Evolutionary conservation across 2,113 vertebrate species (phyloP), one percentile per base, ranked within the genome.

Genomic region (Salvelinus namaycush): DNA sequence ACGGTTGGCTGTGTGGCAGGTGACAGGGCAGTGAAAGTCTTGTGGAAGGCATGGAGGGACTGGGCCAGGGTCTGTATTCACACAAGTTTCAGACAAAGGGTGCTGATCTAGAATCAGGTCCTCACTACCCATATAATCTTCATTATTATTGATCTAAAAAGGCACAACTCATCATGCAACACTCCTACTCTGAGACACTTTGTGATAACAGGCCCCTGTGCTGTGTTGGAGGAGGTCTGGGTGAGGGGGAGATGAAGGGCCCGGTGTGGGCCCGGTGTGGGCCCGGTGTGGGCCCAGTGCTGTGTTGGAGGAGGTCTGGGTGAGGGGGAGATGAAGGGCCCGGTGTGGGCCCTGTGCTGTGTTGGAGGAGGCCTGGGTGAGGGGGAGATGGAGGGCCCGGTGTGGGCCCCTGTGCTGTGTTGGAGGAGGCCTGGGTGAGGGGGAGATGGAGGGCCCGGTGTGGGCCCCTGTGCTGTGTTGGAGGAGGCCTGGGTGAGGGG

Each of bases 331-430:
- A 29, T 69, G 13, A 20, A 24, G 68, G 31, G 31, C 31, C 31
- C 31, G 5, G 8, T 75, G 65, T 78, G 74, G 87, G 87, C 79
- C 83, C 80, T 1, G 8, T 75, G 79, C 82, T 70, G 77, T 84
- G 83, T 57, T 84, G 83, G 77, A 62, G 18, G 54, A 59, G 57
- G 13, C 49, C 49, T 62, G 59, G 59, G 26, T 27, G 70, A 20
- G 26, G 27, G 48, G 1, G 86, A 85, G 67, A 29, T 69, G 13
- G 31, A 24, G 68, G 31, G 31, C 31, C 31, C 31, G 5, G 8
- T 75, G 65, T 78, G 74, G 87, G 87, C 79, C 83, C 57, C 80
- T 26, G 8, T 75, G 79, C 82, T 70, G 77, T 84, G 83, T 57
- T 84, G 83, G 77, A 62, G 89, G 75, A 26, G 26, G 26, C 26